Base-by-base conservation (phyloP, 1,140 invertebrate genomes). In the Melitaea cinxia region DNA sequence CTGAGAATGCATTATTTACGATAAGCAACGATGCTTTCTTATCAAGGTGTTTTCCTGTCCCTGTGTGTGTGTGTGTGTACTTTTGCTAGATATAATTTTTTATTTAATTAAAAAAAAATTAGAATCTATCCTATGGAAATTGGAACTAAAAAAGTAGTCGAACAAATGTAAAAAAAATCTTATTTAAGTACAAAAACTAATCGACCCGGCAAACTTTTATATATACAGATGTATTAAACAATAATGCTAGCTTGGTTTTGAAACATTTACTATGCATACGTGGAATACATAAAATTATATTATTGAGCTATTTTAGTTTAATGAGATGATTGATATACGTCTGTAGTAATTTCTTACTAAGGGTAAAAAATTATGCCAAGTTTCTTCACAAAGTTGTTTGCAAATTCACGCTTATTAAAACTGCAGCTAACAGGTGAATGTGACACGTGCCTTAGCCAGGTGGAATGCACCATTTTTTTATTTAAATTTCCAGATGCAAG, bases 381-480 rank as follows among this genome's bases (percentile, higher is more conserved):
- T 53, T 61, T 33, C 49, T 58, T 57, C 56, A 45, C 47, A 42
- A 23, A 65, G 37, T 54, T 28, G 35, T 17, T 17, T 14, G n/a
- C 52, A 49, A 33, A 47, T 42, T 47, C 45, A 23, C 72, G 67
- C 57, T 71, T 75, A 76, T 78, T 70, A 70, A 74, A 72, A 71
- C 54, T 70, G 67, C 71, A 37, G 52, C n/a, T 62, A 79, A 84
- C 85, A 88, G 85, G 85, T 88, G 83, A 85, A 76, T 37, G 21
- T 24, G 68, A 73, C 79, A 83, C 79, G 82, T 83, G 82, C 73
- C 77, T 19, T 9, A 50, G 62, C 68, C 79, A 85, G 83, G 68
- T 78, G 80, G 65, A 65, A 21, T 5, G 14, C 56, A 61, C 37
- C 17, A 61, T 65, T 69, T 71, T 71, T 62, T 62, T 39, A 37